Conservation (phyloP, 2,888 invertebrate species). For the Lepidocyrtinus sp. region DNA sequence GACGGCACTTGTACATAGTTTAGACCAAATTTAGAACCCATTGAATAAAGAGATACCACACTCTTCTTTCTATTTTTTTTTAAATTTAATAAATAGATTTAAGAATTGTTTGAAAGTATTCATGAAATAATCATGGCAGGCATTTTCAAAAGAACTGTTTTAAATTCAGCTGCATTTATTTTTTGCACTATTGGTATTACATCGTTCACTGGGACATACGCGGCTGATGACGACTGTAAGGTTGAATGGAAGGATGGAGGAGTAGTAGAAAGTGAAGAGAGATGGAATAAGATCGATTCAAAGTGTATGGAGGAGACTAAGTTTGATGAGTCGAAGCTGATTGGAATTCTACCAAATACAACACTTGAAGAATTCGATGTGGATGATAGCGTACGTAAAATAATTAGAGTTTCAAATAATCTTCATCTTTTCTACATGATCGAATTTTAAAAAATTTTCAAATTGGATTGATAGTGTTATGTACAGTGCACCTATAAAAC, state of each 20-base stretch:
- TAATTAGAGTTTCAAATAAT: too few relatives aligned
- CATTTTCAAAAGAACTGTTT: too few relatives aligned
- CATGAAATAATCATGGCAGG: too few relatives aligned
- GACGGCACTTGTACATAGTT: too few relatives aligned
- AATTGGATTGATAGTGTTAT: constrained; percentile 23
- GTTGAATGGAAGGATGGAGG: not conserved
- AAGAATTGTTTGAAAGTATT: too few relatives aligned
- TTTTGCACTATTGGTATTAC: too few relatives aligned
- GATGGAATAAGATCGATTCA: constrained; percentile 11
- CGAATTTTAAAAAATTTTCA: not conserved
- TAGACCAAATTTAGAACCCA: too few relatives aligned
- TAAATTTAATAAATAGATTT: too few relatives aligned
- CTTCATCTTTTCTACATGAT: not conserved
- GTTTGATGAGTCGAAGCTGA: constrained; percentile 21
- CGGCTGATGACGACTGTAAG: not conserved
- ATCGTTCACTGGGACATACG: too few relatives aligned
- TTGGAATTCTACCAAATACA: not conserved
- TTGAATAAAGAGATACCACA: too few relatives aligned
- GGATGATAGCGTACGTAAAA: constrained; percentile 42
- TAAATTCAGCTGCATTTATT: too few relatives aligned
- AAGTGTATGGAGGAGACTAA: constrained; percentile 28
- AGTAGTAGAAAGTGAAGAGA: constrained; percentile 5
- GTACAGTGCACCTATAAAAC: constrained; percentile 22
- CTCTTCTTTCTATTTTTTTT: too few relatives aligned
- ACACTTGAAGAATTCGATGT: constrained; percentile 40